Percentiles rank a stretch among this genome's conserved stretches.
Evolutionary conservation across 1,140 invertebrate genomes (phyloP).

Genomic region (Cotesia glomerata): DNA sequence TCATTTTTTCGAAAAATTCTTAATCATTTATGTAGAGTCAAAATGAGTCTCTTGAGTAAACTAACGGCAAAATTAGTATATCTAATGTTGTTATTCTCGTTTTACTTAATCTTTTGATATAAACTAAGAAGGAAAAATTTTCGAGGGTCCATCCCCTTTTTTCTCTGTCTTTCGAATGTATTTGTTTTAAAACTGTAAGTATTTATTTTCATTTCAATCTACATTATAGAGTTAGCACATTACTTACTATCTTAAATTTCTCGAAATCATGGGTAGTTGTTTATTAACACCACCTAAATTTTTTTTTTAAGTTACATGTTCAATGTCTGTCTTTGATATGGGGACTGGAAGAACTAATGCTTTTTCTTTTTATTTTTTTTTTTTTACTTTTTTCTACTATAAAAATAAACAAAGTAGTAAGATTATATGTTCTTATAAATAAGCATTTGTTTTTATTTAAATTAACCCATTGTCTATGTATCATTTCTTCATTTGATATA

Average conservation of each 20-base stretch:
- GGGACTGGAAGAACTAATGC: slow-evolving; percentile 19
- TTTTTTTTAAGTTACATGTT: slow-evolving; percentile 44
- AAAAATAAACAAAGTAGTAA: too few species aligned
- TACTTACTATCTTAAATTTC: slow-evolving; percentile 5
- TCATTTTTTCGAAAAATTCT: too few species aligned
- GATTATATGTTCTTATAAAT: background rate
- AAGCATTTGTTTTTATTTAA: too few species aligned
- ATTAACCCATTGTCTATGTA: too few species aligned
- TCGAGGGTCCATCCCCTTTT: too few species aligned
- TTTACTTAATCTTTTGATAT: too few species aligned
- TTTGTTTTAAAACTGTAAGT: background rate
- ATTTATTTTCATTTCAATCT: background rate
- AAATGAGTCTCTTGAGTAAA: too few species aligned
- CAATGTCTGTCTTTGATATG: slow-evolving; percentile 52
- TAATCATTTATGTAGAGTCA: too few species aligned
- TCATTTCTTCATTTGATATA: too few species aligned
- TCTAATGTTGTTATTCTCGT: too few species aligned
- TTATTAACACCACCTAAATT: slow-evolving; percentile 55
- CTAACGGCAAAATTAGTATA: too few species aligned
- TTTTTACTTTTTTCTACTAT: background rate
- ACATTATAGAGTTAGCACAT: background rate
- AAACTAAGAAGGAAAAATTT: too few species aligned
- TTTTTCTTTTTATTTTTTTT: slow-evolving; percentile 47
- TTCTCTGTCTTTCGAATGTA: background rate
- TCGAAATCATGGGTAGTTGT: slow-evolving; percentile 27